Evolutionary conservation across 1,140 invertebrate species (phyloP), one percentile per base, ranked within the genome.

Genomic region (Polypedilum vanderplanki): DNA sequence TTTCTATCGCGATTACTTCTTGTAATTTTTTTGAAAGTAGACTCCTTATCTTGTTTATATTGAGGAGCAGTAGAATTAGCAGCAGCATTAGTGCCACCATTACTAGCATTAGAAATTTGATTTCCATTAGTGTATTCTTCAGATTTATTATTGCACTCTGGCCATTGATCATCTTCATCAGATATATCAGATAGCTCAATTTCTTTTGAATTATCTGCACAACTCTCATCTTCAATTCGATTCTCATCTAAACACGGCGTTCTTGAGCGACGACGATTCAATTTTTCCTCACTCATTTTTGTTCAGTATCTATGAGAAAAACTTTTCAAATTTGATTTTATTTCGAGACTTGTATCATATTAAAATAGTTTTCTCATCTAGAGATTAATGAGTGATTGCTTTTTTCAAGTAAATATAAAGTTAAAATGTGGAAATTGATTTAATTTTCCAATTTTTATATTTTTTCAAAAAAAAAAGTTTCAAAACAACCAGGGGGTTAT

Each of bases 1-100:
- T 92, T 93, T 74, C 93, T 83, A 77, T 92, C 92, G 79, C 93
- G 93, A 7, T 88, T 90, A 77, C 83, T 90, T 79, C 91, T 93
- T 9, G 90, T 91, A 1, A 92, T 83, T 80, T 94, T 93, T 78
- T 94, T 95, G 84, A 94, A 96, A 0, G 87, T 83, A 33, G 88
- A 81, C 73, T 83, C 79, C 77, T 79, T 84, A 12, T 76, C 76
- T 78, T 83, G 82, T 75, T 82, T 1, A 33, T 33, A 5, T 3
- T 33, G 24, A 33, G 24, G 24, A 33, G 24, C 24, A 3, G 24
- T 33, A 33, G 24, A 1, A 5, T 33, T 1, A 33, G 24, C 24
- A 3, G 24, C 5, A 33, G 24, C 24, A 5, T 33, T 1, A 33
- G 1, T 33, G 24, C 24, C 82, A 73, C 80, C 79, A 75, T 80